Evolutionary conservation across 2,888 invertebrate species (phyloP), one percentile per base, ranked within the genome.

Genomic region (Allacma fusca): DNA sequence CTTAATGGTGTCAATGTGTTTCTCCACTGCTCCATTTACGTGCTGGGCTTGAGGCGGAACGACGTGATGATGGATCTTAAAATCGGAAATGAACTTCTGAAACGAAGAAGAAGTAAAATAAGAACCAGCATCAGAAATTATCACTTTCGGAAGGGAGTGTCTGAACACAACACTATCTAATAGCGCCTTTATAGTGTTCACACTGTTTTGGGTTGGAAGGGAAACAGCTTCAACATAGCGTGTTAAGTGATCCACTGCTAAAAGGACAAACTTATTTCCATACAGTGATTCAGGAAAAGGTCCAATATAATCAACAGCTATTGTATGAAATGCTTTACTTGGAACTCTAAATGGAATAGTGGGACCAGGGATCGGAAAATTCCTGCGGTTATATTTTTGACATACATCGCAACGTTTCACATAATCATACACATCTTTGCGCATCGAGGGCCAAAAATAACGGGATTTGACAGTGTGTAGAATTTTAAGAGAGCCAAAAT

Each of bases 211-310:
- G 21, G 85, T 78, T 1, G 79, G 80, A 1, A 84, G 12, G 0
- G 85, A 76, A n/a, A 80, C 71, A 0, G 81, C 80, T 40, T 82
- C 80, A 0, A 81, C 79, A 50, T 68, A 85, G 4, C 80, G 79
- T 0, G 83, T 83, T 1, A 83, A 43, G 28, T 82, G 80, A 71
- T 85, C 83, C 1, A 78, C 73, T 0, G 81, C 68, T 1, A 84
- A 79, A n/a, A 83, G 26, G 40, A 84, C 77, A 50, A 80, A 77
- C 23, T 44, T 70, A 40, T 81, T 81, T 16, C 81, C 79, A 0
- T 12, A 2, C 1, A 40, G 26, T 1, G 80, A 69, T 1, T 13
- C 12, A 21, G 83, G 81, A 34, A 83, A 78, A 1, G 82, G 81
- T 0, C 84, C 84, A 13, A 81, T 16, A 13, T 79, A 72, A 71